phyloP scores from a whole-genome alignment of 2,113 vertebrate species.

The Amblyopsis rosae region DNA sequence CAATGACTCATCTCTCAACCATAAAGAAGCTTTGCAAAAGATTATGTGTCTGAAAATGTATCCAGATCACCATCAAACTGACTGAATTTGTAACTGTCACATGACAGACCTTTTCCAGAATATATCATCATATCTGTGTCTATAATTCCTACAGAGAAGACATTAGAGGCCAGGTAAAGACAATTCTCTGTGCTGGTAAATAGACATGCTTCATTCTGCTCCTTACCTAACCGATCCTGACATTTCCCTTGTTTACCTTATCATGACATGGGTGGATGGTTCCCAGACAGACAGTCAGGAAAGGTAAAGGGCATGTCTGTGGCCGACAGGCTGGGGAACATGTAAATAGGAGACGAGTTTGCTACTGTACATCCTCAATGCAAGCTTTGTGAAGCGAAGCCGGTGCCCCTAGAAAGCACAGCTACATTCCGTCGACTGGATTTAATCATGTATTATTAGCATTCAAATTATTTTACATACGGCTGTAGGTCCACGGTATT shows the following conservation, averaged over 20 bases:
- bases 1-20: conserved; percentile 1
- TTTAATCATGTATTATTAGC: conserved; percentile 38
- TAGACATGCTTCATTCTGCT: neutral
- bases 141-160: too few species aligned
- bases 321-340: conserved; percentile 36
- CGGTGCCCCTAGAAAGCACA: conserved; percentile 19
- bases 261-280: conserved; percentile 33
- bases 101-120: too few species aligned
- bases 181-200: neutral
- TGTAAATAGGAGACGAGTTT: conserved; percentile 52
- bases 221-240: conserved; percentile 11
- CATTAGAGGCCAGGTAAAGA: too few species aligned
- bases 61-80: too few species aligned
- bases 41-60: too few species aligned
- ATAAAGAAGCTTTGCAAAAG: too few species aligned
- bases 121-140: too few species aligned
- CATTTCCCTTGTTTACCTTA: conserved; percentile 53
- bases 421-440: neutral
- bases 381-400: conserved; percentile 42
- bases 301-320: conserved; percentile 36
- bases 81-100: too few species aligned
- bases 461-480: conserved; percentile 36
- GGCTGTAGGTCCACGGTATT: too few species aligned
- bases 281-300: conserved; percentile 59
- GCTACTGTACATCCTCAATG: conserved; percentile 52